Evolutionary conservation across 2,888 invertebrate species (phyloP).

Genomic region (Sphaerophoria taeniata): DNA sequence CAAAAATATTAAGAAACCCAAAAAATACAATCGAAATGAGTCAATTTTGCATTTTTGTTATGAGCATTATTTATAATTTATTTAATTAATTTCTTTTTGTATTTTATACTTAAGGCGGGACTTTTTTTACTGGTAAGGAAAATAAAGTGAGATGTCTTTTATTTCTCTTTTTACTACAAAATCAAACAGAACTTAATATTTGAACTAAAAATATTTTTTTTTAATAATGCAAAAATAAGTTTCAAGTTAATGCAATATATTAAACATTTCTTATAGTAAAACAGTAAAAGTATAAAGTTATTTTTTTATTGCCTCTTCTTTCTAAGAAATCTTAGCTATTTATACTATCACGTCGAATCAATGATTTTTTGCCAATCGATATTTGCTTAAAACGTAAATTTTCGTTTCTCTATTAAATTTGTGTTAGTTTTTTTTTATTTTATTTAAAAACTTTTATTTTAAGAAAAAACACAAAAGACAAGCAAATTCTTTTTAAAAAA

Average conservation of each 20-base stretch:
- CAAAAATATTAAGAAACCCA: neutral
- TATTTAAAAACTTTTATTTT: too few relatives aligned
- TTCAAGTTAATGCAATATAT: constrained; percentile 14
- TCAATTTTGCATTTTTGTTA: constrained; percentile 41
- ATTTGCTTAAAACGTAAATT: too few relatives aligned
- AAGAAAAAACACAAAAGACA: too few relatives aligned
- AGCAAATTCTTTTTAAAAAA: neutral
- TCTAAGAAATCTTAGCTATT: too few relatives aligned
- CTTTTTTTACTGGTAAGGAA: constrained; percentile 75
- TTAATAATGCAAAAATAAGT: constrained; percentile 1
- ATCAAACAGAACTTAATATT: neutral
- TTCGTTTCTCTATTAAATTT: too few relatives aligned
- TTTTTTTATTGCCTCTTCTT: neutral
- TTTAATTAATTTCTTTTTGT: constrained; percentile 42
- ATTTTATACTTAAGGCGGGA: constrained; percentile 74
- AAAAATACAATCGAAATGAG: constrained; percentile 46
- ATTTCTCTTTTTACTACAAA: constrained; percentile 15
- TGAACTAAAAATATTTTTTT: constrained; percentile 1
- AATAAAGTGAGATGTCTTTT: constrained; percentile 52
- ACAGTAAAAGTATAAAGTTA: neutral
- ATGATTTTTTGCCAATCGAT: too few relatives aligned
- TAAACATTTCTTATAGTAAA: neutral
- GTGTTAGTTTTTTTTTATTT: too few relatives aligned
- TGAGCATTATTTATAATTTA: constrained; percentile 47
- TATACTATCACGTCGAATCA: too few relatives aligned